These are phyloP conservation scores for Hyphantria cunea DNA, from an alignment of 1,140 invertebrate species.

Conservation along the genomic window DNA sequence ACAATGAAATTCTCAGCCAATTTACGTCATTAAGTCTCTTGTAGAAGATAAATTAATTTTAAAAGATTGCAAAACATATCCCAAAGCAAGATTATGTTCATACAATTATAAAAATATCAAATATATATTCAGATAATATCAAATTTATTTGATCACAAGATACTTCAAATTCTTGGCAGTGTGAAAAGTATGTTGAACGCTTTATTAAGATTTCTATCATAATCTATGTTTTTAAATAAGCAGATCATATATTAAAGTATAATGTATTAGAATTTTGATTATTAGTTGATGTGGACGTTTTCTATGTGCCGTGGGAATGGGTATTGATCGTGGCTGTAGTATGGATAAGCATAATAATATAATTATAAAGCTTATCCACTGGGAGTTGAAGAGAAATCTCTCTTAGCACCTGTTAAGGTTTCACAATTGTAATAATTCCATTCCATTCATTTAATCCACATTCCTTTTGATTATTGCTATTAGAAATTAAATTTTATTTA, in stretches of 20 bases:
- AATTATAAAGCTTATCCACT: constrained; percentile 4
- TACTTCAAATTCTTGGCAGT: constrained; percentile 1
- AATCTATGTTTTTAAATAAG: constrained; percentile 22
- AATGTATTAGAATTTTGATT: constrained; percentile 5
- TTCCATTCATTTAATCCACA: not conserved
- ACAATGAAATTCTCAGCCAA: no score
- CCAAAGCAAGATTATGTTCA: constrained; percentile 12
- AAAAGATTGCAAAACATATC: constrained; percentile 4
- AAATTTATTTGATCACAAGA: constrained; percentile 10
- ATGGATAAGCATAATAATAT: not conserved
- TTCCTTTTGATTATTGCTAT: not conserved
- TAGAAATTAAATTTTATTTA: not conserved
- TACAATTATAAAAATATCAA: constrained; percentile 6
- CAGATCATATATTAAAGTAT: constrained; percentile 1
- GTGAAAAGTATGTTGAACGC: constrained; percentile 10
- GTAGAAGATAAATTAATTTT: no score
- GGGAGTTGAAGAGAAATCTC: constrained; percentile 1
- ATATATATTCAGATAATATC: constrained; percentile 1
- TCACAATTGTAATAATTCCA: not conserved
- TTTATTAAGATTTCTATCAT: constrained; percentile 1
- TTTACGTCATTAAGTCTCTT: no score
- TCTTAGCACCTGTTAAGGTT: not conserved
- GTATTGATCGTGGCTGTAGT: not conserved
- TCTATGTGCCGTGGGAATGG: constrained; percentile 1
- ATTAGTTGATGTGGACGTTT: constrained; percentile 1